These are phyloP conservation scores for Choristoneura fumiferana DNA, from an alignment of 1,140 invertebrate species.

Conservation along the genomic window DNA sequence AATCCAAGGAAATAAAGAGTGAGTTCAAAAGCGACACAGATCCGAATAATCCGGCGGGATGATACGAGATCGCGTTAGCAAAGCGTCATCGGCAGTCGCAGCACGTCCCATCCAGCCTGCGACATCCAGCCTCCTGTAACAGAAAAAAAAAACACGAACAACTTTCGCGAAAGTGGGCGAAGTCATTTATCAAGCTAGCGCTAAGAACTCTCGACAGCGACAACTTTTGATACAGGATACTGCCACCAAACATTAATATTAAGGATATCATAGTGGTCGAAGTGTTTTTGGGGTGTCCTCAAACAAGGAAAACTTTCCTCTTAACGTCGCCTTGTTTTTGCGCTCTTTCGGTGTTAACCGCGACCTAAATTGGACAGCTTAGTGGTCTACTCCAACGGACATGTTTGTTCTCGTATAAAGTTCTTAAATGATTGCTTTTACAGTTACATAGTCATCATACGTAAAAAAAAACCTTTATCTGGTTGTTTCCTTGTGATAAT, in stretches of 20 bases:
- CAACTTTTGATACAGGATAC: slow-evolving; percentile 75
- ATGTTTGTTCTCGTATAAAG: slow-evolving; percentile 23
- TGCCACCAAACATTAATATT: slow-evolving; percentile 75
- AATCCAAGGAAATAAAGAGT: slow-evolving; percentile 1
- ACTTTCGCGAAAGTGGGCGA: slow-evolving; percentile 65
- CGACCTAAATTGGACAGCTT: slow-evolving; percentile 35
- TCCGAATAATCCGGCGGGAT: slow-evolving; percentile 42
- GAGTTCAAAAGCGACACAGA: slow-evolving; percentile 31
- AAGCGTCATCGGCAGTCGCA: slow-evolving; percentile 49
- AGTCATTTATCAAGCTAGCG: slow-evolving; percentile 74
- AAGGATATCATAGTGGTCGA: slow-evolving; percentile 68
- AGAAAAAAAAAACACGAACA: slow-evolving; percentile 55
- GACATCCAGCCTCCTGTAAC: slow-evolving; percentile 45
- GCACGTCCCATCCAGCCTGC: slow-evolving; percentile 52
- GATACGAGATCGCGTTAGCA: slow-evolving; percentile 44
- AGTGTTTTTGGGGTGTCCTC: slow-evolving; percentile 63
- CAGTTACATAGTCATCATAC: too few species aligned
- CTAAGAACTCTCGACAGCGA: slow-evolving; percentile 73
- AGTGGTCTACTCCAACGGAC: slow-evolving; percentile 26
- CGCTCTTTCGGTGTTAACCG: slow-evolving; percentile 26
- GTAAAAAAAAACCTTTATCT: too few species aligned
- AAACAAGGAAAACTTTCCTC: slow-evolving; percentile 43
- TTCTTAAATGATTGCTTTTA: slow-evolving; percentile 27
- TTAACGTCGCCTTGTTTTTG: slow-evolving; percentile 40
- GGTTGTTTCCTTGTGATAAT: too few species aligned